Conservation (phyloP, 2,888 invertebrate genomes). For the Andrena bucephala region DNA sequence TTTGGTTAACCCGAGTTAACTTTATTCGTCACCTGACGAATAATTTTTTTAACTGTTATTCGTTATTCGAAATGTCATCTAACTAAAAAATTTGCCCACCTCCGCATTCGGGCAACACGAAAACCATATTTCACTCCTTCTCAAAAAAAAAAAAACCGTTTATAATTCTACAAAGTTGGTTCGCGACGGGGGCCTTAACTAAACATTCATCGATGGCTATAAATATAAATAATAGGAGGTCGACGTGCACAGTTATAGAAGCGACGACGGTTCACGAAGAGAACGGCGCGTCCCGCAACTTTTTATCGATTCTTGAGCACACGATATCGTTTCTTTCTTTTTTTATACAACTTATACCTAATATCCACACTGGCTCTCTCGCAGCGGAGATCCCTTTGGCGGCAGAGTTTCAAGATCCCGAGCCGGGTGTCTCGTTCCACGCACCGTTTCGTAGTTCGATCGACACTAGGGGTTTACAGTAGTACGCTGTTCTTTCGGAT, state of each 20-base stretch:
- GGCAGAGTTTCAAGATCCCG: neutral
- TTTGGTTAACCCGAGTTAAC: too few species aligned
- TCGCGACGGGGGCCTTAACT: conserved; percentile 68
- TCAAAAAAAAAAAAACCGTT: conserved; percentile 70
- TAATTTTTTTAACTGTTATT: too few species aligned
- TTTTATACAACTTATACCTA: conserved; percentile 36
- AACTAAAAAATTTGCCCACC: too few species aligned
- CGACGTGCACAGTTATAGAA: conserved; percentile 15
- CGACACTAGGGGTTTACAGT: conserved; percentile 30
- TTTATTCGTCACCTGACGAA: too few species aligned
- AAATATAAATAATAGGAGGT: conserved; percentile 74
- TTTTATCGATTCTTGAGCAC: conserved; percentile 16
- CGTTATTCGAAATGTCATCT: too few species aligned
- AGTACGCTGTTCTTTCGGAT: conserved; percentile 8
- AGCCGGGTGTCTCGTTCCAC: neutral
- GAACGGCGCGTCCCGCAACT: neutral
- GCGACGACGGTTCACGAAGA: conserved; percentile 4
- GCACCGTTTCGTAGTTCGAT: conserved; percentile 9
- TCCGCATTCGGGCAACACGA: neutral
- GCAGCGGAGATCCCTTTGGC: neutral
- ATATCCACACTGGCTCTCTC: conserved; percentile 14
- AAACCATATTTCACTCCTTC: conserved; percentile 29
- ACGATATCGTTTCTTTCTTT: conserved; percentile 10
- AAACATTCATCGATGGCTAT: conserved; percentile 72
- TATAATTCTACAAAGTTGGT: conserved; percentile 67